Conservation (phyloP, 2,797 vertebrate genomes). For the Acropternis orthonyx region DNA sequence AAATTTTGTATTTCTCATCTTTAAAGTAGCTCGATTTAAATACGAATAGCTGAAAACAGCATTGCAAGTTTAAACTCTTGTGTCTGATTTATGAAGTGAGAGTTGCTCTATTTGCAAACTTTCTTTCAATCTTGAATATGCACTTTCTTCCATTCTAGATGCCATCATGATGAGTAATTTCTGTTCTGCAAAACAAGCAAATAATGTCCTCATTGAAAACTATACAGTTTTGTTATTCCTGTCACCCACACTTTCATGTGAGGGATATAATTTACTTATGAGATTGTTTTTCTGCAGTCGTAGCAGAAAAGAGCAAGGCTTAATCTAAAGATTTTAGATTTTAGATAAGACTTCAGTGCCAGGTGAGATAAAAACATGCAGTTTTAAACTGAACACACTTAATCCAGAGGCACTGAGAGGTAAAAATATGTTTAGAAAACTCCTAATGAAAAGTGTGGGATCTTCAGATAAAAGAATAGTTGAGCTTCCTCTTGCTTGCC, state of each 20-base stretch:
- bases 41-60: neutral
- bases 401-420: neutral
- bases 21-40: neutral
- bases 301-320: neutral
- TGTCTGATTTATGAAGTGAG: neutral
- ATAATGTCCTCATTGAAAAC: neutral
- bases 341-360: neutral
- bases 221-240: neutral
- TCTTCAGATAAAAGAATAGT: neutral
- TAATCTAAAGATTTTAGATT: neutral
- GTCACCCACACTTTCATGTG: neutral
- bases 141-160: neutral
- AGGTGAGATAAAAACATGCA: fast-evolving
- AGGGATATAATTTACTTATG: neutral
- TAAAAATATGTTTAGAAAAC: neutral
- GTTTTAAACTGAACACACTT: neutral
- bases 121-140: neutral
- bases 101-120: neutral
- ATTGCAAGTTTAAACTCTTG: neutral
- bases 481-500: neutral
- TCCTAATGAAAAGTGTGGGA: neutral
- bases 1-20: neutral
- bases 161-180: neutral
- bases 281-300: neutral
- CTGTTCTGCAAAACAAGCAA: neutral